Percentiles rank a stretch among this genome's conserved stretches.
These are phyloP conservation scores for Hippopotamyrus pictus DNA, from an alignment of 2,797 vertebrate genomes.

Conservation along the genomic window DNA sequence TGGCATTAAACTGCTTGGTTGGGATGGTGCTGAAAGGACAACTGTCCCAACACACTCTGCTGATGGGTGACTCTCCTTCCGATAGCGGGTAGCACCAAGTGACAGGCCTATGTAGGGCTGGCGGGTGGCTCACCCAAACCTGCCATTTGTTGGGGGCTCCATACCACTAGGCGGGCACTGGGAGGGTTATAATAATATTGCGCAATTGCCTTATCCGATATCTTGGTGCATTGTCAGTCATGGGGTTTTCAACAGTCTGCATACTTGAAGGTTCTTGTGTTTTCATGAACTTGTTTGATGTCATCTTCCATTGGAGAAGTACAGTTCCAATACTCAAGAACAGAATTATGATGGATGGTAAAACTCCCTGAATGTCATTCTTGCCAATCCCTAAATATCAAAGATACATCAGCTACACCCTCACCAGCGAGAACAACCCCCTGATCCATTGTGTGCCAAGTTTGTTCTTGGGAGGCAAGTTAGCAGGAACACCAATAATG, in stretches of 20 bases:
- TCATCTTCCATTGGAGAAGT: neutral
- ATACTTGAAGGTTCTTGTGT: neutral
- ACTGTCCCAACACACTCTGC: neutral
- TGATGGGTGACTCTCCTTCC: neutral
- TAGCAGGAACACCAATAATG: neutral
- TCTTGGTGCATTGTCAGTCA: neutral
- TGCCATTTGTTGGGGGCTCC: neutral
- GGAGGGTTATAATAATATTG: neutral
- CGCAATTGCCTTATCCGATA: neutral
- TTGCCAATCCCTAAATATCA: neutral
- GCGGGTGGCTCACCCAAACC: neutral
- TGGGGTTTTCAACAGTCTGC: neutral
- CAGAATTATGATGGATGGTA: neutral
- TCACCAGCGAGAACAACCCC: neutral
- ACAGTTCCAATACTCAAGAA: neutral
- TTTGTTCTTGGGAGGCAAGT: neutral
- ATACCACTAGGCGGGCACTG: neutral
- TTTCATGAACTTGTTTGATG: neutral
- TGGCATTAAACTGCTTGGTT: neutral
- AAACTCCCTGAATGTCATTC: neutral
- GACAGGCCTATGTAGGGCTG: neutral
- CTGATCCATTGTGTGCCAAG: neutral
- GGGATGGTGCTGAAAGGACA: neutral
- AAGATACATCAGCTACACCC: neutral
- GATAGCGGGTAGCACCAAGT: neutral